Evolutionary conservation across 1,140 invertebrate genomes (phyloP), one percentile per base, ranked within the genome.

Genomic region (Dendrolimus punctatus): DNA sequence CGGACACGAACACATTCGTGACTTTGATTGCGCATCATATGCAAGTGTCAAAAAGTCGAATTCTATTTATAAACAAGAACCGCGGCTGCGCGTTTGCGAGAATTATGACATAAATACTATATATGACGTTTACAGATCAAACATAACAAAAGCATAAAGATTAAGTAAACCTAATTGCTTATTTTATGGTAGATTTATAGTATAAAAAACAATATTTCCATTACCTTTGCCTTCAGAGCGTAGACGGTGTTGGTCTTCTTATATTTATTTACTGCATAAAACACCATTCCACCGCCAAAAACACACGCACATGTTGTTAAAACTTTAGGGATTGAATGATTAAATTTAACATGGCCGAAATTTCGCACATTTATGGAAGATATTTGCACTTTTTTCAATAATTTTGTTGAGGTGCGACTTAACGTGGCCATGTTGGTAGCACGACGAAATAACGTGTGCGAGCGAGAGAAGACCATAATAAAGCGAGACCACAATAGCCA

Each of bases 181-280:
- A 23, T 23, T 23, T 23, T 23, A 23, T 23, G 23, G 23, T 23
- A 23, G 3, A 23, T 46, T 6, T 37, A 46, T 46, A 4, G 5
- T 8, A 46, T 46, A 44, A 39, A 36, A 51, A n/a, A 38, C 50
- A 53, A 51, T 42, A 54, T 37, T 40, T 9, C 4, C 58, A 62
- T 67, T 71, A 82, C 81, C 81, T 85, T 85, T 55, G 64, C 69
- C 76, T 85, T 85, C 48, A 85, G 76, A 50, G 81, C 79, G 64
- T 81, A 80, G 23, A 85, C 79, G 41, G 70, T 73, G 55, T 71
- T 73, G 39, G 50, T 51, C 42, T 54, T 67, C 62, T 64, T 64
- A 66, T 73, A 71, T 23, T 59, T 63, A 72, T 79, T 80, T 54
- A 71, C 55, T 5, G 68, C 66, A 51, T 81, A 85, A 51, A 73